phyloP scores from a whole-genome alignment of 2,888 invertebrate species.

The Sesia bembeciformis region DNA sequence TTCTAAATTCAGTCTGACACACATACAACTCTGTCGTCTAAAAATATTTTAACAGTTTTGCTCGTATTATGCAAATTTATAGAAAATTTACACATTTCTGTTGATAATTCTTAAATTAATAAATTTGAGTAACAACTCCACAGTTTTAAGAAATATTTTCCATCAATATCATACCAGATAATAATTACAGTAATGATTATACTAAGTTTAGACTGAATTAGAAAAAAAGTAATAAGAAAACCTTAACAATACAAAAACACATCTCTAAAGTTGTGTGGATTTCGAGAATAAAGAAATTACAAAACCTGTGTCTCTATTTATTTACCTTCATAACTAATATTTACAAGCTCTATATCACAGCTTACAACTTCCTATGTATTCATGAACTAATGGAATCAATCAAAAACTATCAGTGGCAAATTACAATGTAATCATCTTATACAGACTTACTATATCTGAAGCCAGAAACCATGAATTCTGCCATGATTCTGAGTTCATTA shows the following conservation, averaged over 20 bases:
- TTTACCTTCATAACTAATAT: constrained; percentile 30
- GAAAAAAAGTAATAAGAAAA: constrained; percentile 2
- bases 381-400: background rate
- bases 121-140: constrained; percentile 5
- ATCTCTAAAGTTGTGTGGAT: constrained; percentile 5
- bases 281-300: constrained; percentile 3
- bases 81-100: constrained; percentile 15
- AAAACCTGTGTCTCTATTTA: constrained; percentile 6
- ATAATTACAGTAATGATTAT: background rate
- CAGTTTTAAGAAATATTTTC: background rate
- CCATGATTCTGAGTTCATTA: too few species aligned
- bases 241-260: constrained; percentile 8
- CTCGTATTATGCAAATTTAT: constrained; percentile 34
- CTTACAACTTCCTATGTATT: constrained; percentile 34
- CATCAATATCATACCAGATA: background rate
- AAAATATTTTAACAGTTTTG: constrained; percentile 44
- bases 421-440: too few species aligned
- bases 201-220: constrained; percentile 1
- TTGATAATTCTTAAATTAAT: constrained; percentile 8
- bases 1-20: constrained; percentile 67
- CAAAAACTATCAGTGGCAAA: background rate
- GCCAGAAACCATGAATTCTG: too few species aligned
- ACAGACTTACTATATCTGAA: too few species aligned
- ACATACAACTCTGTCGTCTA: constrained; percentile 46
- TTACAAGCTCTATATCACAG: constrained; percentile 71